Evolutionary conservation across 2,888 invertebrate genomes (phyloP), one percentile per base, ranked within the genome.

Genomic region (Conistra vaccinii): DNA sequence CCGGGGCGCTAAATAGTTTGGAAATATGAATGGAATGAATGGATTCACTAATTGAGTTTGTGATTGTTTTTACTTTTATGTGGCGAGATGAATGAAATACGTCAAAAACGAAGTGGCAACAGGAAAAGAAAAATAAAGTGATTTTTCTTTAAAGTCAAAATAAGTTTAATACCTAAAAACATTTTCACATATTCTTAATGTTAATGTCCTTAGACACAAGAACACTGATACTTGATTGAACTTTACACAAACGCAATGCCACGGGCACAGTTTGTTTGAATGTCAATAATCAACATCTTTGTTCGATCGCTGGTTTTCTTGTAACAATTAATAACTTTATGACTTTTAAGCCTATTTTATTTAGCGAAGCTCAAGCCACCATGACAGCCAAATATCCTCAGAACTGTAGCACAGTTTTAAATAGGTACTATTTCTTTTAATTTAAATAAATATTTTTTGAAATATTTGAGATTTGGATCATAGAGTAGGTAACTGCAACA

Each of bases 1-100:
- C 81, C 77, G 55, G 84, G 89, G 87, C 90, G 91, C 91, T 93
- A 92, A 90, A 91, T 84, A 90, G 85, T 74, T 77, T 39, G 84
- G 85, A 89, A 90, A 87, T 85, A 88, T 87, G 87, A 90, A 91
- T 79, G 62, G 83, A 89, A 91, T 71, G 61, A 76, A 77, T 91
- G 87, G 88, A 85, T 87, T 81, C 83, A 85, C 87, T 87, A 90
- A 89, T 90, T 87, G 82, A 84, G 81, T 79, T 87, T 87, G 83
- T 85, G 67, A 78, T 83, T 81, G 70, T 73, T 78, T 77, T 72
- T 51, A 69, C 29, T 26, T 53, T 39, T 61, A 35, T 62, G 55
- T n/a, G 53, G 32, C 9, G 17, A 42, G 6, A 17, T 58, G 29
- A 78, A 73, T 73, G 45, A 53, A 45, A 42, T 45, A 17, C 3